Evolutionary conservation across 1,140 invertebrate genomes (phyloP).

Genomic region (Ostrea denselamellosa): DNA sequence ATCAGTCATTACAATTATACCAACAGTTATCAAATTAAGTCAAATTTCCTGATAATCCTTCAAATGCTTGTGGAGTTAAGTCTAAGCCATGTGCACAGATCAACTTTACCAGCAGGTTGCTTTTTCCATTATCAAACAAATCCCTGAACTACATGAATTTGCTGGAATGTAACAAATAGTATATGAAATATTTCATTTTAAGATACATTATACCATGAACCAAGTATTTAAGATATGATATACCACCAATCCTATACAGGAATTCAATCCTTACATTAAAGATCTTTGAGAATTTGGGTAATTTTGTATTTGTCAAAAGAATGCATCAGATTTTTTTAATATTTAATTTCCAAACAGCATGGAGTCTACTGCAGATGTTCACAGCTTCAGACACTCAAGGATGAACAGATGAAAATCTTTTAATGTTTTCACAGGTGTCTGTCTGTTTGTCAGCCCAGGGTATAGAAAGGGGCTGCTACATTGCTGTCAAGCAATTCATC

Average conservation of each 20-base stretch:
- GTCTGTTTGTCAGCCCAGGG: not conserved
- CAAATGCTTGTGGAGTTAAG: not conserved
- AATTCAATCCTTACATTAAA: not conserved
- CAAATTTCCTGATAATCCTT: not conserved
- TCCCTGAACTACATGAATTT: not conserved
- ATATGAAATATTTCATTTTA: not conserved
- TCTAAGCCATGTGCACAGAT: not conserved
- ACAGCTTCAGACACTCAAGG: not conserved
- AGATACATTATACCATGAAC: not conserved
- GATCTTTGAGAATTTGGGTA: constrained; percentile 24
- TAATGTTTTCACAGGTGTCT: constrained; percentile 21
- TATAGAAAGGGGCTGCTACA: not conserved
- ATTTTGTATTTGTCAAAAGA: constrained; percentile 12
- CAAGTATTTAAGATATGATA: constrained; percentile 3
- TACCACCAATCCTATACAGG: not conserved
- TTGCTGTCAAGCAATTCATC: not conserved
- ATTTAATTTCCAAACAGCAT: constrained; percentile 4
- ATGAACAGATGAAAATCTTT: constrained; percentile 2
- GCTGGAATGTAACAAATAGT: not conserved
- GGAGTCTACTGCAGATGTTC: constrained; percentile 16
- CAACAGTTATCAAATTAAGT: not conserved
- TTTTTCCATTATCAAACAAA: not conserved
- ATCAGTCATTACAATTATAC: no score
- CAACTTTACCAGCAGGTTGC: not conserved
- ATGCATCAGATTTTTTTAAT: constrained; percentile 1